Evolutionary conservation across 1,140 invertebrate species (phyloP), one percentile per base, ranked within the genome.

Genomic region (Asobara japonica): DNA sequence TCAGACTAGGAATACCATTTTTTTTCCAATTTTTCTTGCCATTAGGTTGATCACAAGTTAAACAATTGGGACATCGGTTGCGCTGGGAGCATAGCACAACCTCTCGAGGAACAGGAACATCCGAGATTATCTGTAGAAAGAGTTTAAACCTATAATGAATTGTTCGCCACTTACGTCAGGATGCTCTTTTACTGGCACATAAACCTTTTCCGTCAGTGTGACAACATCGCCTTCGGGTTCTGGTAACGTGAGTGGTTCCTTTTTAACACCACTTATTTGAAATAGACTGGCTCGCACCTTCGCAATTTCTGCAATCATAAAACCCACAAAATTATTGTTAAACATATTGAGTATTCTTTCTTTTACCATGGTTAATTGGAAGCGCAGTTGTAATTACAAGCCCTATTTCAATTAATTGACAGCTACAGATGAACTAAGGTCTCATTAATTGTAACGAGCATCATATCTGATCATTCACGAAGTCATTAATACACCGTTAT

Each of bases 161-260:
- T 72, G 71, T 72, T 71, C 71, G 65, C 66, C 31, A 96, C 95
- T 97, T 91, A 99, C 98, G 87, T 99, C 98, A 90, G 98, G 98
- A 89, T 99, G 96, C 88, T 99, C 97, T 92, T 99, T 98, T 77
- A 98, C 96, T 87, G 98, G 98, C 82, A 99, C 97, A 90, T 97
- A 99, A 80, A 99, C 95, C 93, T 99, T 99, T 91, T 99, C 98
- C 88, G 96, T 96, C 78, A 97, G 91, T 80, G 96, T 96, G 71
- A 95, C 94, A 77, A 96, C 90, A 78, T 95, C 91, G 45, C 98
- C 98, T 74, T 96, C 93, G 48, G 96, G 90, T 80, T 99, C 98
- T 80, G 98, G 98, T 80, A 99, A 89, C 69, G 94, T 89, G 56
- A 98, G 90, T 29, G 97, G 95, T 84, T 98, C 96, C 84, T 98